phyloP scores from a whole-genome alignment of 2,888 invertebrate genomes.

The Eupithecia subfuscata region DNA sequence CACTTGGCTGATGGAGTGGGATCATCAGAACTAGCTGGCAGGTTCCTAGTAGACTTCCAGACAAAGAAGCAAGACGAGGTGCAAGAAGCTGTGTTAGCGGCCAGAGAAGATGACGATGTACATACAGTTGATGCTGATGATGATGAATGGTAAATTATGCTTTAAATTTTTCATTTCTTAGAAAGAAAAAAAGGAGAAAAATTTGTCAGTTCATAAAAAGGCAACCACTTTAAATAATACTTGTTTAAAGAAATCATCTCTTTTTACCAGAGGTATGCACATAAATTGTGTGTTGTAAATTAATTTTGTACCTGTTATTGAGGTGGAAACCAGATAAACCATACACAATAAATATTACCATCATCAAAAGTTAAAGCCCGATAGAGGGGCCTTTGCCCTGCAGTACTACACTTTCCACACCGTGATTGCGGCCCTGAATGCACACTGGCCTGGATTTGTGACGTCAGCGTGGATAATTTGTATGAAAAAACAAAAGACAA shows the following conservation, averaged over 20 bases:
- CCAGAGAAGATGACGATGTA: constrained; percentile 28
- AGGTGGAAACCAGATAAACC: too few species aligned
- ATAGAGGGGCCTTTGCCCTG: too few species aligned
- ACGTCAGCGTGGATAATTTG: too few species aligned
- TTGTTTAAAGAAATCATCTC: too few species aligned
- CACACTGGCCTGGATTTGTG: too few species aligned
- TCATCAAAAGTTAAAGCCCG: too few species aligned
- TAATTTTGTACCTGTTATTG: background rate
- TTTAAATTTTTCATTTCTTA: background rate
- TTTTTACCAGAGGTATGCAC: too few species aligned
- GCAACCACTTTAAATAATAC: too few species aligned
- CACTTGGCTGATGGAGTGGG: constrained; percentile 84
- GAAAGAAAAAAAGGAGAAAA: background rate
- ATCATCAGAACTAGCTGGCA: constrained; percentile 71
- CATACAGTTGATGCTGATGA: constrained; percentile 74
- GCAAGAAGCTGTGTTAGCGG: constrained; percentile 26
- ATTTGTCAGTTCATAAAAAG: background rate
- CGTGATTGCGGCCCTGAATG: too few species aligned
- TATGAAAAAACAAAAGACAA: too few species aligned
- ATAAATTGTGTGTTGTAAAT: background rate
- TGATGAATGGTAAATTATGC: constrained; percentile 81
- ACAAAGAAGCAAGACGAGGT: constrained; percentile 74
- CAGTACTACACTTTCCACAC: too few species aligned
- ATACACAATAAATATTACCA: too few species aligned
- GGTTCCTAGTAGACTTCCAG: constrained; percentile 88